Evolutionary conservation across 2,888 invertebrate genomes (phyloP).

Genomic region (Glaucopsyche alexis): DNA sequence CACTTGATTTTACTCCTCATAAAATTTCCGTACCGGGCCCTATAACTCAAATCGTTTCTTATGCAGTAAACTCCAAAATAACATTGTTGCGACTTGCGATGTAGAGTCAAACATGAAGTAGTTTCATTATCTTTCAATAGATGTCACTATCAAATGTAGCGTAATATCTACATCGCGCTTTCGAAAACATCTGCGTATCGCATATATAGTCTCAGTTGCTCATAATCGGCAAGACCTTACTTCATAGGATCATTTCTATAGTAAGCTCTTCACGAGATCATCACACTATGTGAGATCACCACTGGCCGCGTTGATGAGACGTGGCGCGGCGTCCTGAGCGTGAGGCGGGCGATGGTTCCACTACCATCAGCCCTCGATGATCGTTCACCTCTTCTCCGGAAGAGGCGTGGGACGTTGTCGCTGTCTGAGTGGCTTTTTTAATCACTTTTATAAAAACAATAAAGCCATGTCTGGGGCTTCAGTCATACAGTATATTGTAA

Average conservation of each 20-base stretch:
- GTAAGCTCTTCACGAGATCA: slow-evolving; percentile 49
- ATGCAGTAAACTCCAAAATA: no score
- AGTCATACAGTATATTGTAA: no score
- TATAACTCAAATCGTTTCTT: no score
- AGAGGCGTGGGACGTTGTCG: slow-evolving; percentile 45
- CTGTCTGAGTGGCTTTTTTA: slow-evolving; percentile 45
- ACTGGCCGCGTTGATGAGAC: slow-evolving; percentile 47
- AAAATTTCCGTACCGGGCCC: no score
- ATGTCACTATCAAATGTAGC: neutral
- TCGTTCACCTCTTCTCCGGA: slow-evolving; percentile 43
- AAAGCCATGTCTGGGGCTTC: no score
- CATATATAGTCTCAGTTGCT: neutral
- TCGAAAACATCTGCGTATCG: neutral
- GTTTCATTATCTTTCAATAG: neutral
- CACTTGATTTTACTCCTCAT: no score
- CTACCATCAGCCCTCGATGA: slow-evolving; percentile 47
- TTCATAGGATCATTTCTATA: slow-evolving; percentile 51
- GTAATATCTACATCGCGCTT: neutral
- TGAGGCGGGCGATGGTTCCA: slow-evolving; percentile 45
- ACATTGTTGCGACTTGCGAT: no score
- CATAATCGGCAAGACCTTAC: slow-evolving; percentile 43
- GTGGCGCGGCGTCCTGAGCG: slow-evolving; percentile 47
- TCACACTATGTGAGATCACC: slow-evolving; percentile 45
- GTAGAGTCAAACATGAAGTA: neutral
- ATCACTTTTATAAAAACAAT: neutral